Evolutionary conservation across 2,797 vertebrate genomes (phyloP).

Genomic region (Anguilla marmorata): DNA sequence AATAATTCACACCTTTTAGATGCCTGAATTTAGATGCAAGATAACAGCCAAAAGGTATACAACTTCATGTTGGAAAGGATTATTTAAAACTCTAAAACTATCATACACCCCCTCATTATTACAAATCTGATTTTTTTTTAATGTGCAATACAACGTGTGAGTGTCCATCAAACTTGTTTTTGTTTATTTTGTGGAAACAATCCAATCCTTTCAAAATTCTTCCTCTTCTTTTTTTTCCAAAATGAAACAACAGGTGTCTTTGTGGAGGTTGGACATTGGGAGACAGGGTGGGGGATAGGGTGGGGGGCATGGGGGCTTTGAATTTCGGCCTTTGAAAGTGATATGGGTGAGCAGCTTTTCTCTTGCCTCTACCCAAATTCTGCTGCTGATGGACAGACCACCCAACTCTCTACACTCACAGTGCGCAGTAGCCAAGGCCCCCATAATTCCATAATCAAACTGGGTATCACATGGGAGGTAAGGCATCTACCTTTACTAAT

Average conservation of each 20-base stretch:
- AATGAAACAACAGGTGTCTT: constrained; percentile 82
- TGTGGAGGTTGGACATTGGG: constrained; percentile 61
- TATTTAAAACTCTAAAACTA: background rate
- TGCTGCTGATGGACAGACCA: constrained; percentile 80
- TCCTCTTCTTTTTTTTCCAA: constrained; percentile 30
- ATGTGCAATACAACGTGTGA: background rate
- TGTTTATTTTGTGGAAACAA: constrained; percentile 69
- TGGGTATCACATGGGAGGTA: background rate
- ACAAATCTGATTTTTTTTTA: background rate
- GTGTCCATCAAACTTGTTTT: constrained; percentile 47
- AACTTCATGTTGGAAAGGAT: background rate
- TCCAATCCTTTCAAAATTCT: constrained; percentile 64
- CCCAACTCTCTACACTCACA: constrained; percentile 73
- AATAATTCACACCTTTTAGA: background rate
- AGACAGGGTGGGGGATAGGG: constrained; percentile 27
- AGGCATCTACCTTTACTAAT: constrained; percentile 8
- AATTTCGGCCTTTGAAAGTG: constrained; percentile 81
- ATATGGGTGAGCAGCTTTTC: constrained; percentile 78
- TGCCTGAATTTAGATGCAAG: background rate
- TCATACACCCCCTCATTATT: background rate
- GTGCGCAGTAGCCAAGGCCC: constrained; percentile 63
- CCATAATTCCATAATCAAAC: constrained; percentile 45
- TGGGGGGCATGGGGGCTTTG: constrained; percentile 61
- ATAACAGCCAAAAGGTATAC: background rate
- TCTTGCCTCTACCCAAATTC: constrained; percentile 75